phyloP scores from a whole-genome alignment of 1,140 invertebrate genomes.

The Parasteatoda tepidariorum region DNA sequence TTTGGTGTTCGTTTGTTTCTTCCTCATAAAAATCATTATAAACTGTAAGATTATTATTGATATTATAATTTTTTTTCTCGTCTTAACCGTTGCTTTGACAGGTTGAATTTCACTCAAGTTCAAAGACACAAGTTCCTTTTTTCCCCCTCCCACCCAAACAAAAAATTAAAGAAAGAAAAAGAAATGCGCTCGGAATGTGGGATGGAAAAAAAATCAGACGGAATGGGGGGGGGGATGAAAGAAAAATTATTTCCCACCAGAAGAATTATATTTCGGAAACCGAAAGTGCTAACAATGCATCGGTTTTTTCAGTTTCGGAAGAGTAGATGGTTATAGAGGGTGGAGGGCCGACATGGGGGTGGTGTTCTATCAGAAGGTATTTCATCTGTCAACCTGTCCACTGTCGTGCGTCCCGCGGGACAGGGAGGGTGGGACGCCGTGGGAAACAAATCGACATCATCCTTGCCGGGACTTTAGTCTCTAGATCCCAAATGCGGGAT shows the following conservation, averaged over 20 bases:
- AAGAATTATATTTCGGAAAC: slow-evolving; percentile 50
- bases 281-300: slow-evolving; percentile 59
- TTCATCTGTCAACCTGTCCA: slow-evolving; percentile 61
- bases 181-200: too few species aligned
- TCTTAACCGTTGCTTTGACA: too few species aligned
- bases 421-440: slow-evolving; percentile 18
- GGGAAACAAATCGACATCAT: slow-evolving; percentile 61
- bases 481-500: background rate
- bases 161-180: too few species aligned
- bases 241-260: slow-evolving; percentile 11
- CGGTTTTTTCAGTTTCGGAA: slow-evolving; percentile 17
- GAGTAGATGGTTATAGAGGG: background rate
- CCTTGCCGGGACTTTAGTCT: slow-evolving; percentile 13
- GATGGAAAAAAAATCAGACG: background rate
- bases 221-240: background rate
- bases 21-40: too few species aligned
- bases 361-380: slow-evolving; percentile 57
- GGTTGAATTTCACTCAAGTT: too few species aligned
- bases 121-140: too few species aligned
- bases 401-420: slow-evolving; percentile 50
- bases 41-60: too few species aligned
- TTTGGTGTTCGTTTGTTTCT: too few species aligned
- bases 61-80: too few species aligned
- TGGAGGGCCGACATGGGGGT: too few species aligned
- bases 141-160: background rate